phyloP scores from a whole-genome alignment of 2,113 vertebrate genomes.

The Macrotus californicus region DNA sequence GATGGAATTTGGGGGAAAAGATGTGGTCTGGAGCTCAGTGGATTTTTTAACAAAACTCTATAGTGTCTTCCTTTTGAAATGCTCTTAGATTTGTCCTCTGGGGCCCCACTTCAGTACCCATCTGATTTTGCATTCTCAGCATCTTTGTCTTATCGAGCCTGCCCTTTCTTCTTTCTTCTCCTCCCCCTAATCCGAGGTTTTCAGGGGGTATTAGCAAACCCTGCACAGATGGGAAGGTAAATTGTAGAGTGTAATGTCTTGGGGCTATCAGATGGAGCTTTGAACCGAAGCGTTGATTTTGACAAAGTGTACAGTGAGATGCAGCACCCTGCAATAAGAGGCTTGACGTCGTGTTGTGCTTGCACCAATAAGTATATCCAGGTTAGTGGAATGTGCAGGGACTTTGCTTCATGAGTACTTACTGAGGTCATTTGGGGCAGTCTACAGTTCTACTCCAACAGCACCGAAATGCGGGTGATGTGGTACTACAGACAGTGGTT shows the following conservation, averaged over 20 bases:
- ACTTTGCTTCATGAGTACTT: neutral
- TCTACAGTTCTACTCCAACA: neutral
- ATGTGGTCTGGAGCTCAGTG: neutral
- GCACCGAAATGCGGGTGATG: neutral
- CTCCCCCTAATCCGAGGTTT: neutral
- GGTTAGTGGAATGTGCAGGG: neutral
- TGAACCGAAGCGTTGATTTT: neutral
- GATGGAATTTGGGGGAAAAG: too few relatives aligned
- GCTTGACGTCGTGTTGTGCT: neutral
- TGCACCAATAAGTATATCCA: neutral
- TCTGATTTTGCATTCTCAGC: neutral
- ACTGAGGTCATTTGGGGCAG: neutral
- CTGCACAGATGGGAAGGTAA: neutral
- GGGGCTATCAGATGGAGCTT: neutral
- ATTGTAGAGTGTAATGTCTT: neutral
- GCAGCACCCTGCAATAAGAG: neutral
- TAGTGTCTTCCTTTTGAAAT: neutral
- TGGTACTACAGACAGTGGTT: accelerated
- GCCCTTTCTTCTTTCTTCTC: neutral
- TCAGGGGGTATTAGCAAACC: too few relatives aligned
- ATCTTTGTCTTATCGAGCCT: neutral
- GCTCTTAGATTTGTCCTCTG: neutral
- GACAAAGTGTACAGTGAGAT: neutral
- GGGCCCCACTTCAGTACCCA: neutral
- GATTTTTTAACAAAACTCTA: neutral